Conservation (phyloP, 2,888 invertebrate genomes). For the Choristoneura rosaceana region DNA sequence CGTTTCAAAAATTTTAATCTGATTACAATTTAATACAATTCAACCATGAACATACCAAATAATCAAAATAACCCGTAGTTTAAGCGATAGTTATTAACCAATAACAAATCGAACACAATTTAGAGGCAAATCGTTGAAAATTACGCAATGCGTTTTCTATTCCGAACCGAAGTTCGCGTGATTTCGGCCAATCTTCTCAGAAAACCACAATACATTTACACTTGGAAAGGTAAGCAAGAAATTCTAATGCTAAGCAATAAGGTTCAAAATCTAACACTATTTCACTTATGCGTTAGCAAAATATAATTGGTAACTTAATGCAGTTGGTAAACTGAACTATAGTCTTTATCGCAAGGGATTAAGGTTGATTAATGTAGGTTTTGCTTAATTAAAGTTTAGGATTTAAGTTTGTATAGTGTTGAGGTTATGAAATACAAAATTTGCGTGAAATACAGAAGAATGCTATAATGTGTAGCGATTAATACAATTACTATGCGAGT, state of each 20-base stretch:
- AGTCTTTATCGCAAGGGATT: background rate
- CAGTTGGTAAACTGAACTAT: background rate
- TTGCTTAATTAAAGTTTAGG: background rate
- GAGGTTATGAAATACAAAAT: constrained; percentile 22
- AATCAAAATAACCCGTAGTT: background rate
- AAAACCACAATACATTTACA: background rate
- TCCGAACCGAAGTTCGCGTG: constrained; percentile 12
- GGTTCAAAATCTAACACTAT: background rate
- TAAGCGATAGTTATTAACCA: constrained; percentile 7
- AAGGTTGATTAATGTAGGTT: background rate
- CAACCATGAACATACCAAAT: background rate
- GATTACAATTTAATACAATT: background rate
- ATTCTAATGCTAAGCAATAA: background rate
- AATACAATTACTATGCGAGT: constrained; percentile 20
- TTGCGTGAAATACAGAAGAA: constrained; percentile 26
- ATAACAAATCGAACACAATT: constrained; percentile 19
- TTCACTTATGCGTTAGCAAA: background rate
- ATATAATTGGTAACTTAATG: background rate
- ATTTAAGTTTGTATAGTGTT: background rate
- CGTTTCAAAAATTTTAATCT: no score
- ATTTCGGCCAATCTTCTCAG: constrained; percentile 22
- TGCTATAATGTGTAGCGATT: constrained; percentile 12
- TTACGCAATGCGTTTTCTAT: constrained; percentile 15
- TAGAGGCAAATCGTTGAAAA: constrained; percentile 14
- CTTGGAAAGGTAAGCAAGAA: background rate